Base-by-base conservation (phyloP, 1,140 invertebrate species). In the Caerostris extrusa region DNA sequence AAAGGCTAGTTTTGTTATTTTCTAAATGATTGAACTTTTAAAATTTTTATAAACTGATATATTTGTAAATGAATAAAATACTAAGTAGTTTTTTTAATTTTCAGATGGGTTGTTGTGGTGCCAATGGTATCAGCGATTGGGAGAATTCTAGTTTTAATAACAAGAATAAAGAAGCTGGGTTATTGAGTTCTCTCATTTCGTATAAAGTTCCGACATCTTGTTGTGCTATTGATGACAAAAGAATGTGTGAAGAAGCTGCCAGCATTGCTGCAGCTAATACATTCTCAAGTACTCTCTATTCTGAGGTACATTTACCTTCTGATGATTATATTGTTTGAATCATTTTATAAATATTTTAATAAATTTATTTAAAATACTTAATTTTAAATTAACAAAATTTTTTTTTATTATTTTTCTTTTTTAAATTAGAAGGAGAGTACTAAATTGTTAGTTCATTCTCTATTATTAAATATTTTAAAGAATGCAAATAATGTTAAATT, bases 131-230 rank as follows among this genome's bases (percentile, higher is more conserved):
- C 17, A 64, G 87, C 50, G 95, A 95, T 57, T 95, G 95, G 95
- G 50, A 90, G 7, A 67, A 91, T 53, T 95, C 94, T 10, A 92
- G 67, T 34, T 95, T 88, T 58, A 95, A 95, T 61, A 94, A 85
- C 14, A 94, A 94, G 50, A 19, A 85, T 3, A 90, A 86, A 71
- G 89, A 94, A 50, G 56, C 60, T 5, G 17, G 19, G 7, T 7
- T 93, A 3, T 14, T 77, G 17, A 19, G 12, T 77, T n/a, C 60
- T 14, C 55, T 71, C 19, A 53, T 60, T n/a, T 60, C 55, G 57
- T 97, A 96, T 94, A 96, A 96, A 86, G 96, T 97, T 93, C 97
- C 97, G 10, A 95, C 96, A 92, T 97, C 97, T 10, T 97, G 97
- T 95, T 97, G 97, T 96, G 96, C 64, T 7, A 55, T 90, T 17